Evolutionary conservation across 1,140 invertebrate species (phyloP), one percentile per base, ranked within the genome.

Genomic region (Laodelphax striatellus): DNA sequence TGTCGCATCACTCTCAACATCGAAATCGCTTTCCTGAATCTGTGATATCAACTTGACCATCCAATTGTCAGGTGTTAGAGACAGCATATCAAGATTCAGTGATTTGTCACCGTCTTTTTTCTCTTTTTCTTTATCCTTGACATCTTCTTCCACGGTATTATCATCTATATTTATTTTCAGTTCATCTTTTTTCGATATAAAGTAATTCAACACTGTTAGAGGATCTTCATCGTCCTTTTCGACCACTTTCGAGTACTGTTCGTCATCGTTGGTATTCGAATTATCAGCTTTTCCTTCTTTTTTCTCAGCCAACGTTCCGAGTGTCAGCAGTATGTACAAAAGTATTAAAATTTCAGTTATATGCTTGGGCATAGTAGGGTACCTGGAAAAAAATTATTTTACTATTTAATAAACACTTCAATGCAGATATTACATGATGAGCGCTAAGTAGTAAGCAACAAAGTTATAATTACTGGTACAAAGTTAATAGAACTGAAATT

Each of bases 331-430:
- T 50, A 50, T 50, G 46, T 50, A 50, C 9, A 17, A 17, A 19
- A 50, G 46, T 19, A 50, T 50, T 50, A 50, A 10, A 50, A 50
- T 50, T 50, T 50, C 46, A 50, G 46, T 22, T 50, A 22, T 50
- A 22, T 50, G 46, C 46, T 50, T 50, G 46, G 46, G 46, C 46
- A 50, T 50, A 50, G 46, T 50, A 50, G 34, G 34, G 34, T 38
- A 38, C 34, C 34, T 38, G 34, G 11, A 38, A 38, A 38, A 9
- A 38, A 5, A 38, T 13, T 13, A 38, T 11, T 31, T 31, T 31
- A n/a, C n/a, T n/a, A n/a, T n/a, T n/a, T n/a, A n/a, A n/a, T n/a
- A n/a, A n/a, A n/a, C n/a, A n/a, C n/a, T n/a, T n/a, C n/a, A n/a
- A n/a, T n/a, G n/a, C n/a, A n/a, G n/a, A n/a, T n/a, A n/a, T n/a